Percentiles rank a stretch among this genome's conserved stretches.
These are phyloP conservation scores for Rhinogobius similis DNA, from an alignment of 2,113 vertebrate genomes.

Conservation along the genomic window DNA sequence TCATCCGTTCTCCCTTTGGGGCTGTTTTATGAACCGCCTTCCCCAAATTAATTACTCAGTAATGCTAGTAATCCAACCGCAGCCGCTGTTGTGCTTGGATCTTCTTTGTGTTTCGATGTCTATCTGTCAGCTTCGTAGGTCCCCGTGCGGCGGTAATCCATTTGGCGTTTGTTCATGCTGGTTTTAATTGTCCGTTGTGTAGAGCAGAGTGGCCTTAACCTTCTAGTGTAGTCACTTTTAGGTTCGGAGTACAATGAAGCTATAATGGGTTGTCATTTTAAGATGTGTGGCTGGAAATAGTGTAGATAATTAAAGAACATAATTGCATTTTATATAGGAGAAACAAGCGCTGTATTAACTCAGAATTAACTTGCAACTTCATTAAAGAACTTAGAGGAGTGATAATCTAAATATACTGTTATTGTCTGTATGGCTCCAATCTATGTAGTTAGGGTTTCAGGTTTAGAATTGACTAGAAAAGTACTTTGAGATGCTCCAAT, in stretches of 20 bases:
- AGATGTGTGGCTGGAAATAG: not conserved
- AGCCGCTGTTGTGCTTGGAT: not conserved
- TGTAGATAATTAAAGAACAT: not conserved
- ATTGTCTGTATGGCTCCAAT: too few species aligned
- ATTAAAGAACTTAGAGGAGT: too few species aligned
- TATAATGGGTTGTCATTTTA: conserved; percentile 18
- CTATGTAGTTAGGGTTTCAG: not conserved
- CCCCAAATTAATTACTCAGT: conserved; percentile 25
- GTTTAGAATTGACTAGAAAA: too few species aligned
- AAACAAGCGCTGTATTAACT: not conserved
- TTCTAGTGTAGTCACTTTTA: conserved; percentile 11
- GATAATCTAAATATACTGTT: too few species aligned
- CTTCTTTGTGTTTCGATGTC: conserved; percentile 13
- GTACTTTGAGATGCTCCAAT: too few species aligned
- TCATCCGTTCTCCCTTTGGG: conserved; percentile 22
- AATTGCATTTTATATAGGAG: not conserved
- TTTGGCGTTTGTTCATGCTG: conserved; percentile 8
- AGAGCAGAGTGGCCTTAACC: conserved; percentile 15
- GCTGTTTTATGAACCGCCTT: conserved; percentile 19
- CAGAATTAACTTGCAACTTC: not conserved
- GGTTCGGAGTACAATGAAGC: conserved; percentile 13
- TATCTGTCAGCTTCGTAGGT: conserved; percentile 33
- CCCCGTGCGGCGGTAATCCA: conserved; percentile 25
- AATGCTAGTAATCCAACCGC: conserved; percentile 16
- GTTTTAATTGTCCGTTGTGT: conserved; percentile 33